phyloP scores from a whole-genome alignment of 2,113 vertebrate species.

The Nothocercus julius region DNA sequence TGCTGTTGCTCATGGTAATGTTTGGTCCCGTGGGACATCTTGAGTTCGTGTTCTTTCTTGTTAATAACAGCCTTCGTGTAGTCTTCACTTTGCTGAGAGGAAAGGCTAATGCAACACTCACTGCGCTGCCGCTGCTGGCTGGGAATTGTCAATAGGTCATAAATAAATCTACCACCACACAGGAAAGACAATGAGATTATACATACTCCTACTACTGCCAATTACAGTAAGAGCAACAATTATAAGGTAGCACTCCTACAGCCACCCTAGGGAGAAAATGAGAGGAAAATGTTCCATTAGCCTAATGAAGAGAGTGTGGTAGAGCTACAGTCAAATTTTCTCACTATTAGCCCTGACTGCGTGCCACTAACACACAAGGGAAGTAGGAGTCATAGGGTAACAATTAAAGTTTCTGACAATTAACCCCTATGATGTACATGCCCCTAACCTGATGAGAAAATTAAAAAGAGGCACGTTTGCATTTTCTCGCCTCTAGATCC shows the following conservation, averaged over 20 bases:
- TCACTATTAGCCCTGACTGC: constrained; percentile 78
- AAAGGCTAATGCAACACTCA: constrained; percentile 75
- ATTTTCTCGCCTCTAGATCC: constrained; percentile 54
- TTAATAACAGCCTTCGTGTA: constrained; percentile 75
- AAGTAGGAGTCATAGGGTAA: constrained; percentile 72
- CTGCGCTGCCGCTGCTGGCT: constrained; percentile 72
- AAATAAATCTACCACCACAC: constrained; percentile 76
- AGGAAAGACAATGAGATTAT: constrained; percentile 85
- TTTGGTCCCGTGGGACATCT: constrained; percentile 65
- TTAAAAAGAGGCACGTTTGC: constrained; percentile 53
- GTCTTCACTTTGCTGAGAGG: constrained; percentile 64
- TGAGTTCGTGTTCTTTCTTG: constrained; percentile 51
- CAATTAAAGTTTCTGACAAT: constrained; percentile 83
- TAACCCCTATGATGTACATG: constrained; percentile 64
- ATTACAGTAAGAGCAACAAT: constrained; percentile 84
- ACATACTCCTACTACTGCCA: constrained; percentile 82
- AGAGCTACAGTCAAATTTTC: constrained; percentile 72
- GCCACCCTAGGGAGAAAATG: constrained; percentile 83
- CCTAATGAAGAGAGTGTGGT: constrained; percentile 79
- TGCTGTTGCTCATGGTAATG: constrained; percentile 33
- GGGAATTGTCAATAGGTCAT: constrained; percentile 77
- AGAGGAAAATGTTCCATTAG: constrained; percentile 86
- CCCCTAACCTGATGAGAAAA: constrained; percentile 72
- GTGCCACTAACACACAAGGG: constrained; percentile 71
- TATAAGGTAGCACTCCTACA: constrained; percentile 83